Evolutionary conservation across 30 jellyfish, hydroid and myxozoan species (phyloP), one percentile per base, ranked within the genome.

Genomic region (Haliclystus octoradiatus): DNA sequence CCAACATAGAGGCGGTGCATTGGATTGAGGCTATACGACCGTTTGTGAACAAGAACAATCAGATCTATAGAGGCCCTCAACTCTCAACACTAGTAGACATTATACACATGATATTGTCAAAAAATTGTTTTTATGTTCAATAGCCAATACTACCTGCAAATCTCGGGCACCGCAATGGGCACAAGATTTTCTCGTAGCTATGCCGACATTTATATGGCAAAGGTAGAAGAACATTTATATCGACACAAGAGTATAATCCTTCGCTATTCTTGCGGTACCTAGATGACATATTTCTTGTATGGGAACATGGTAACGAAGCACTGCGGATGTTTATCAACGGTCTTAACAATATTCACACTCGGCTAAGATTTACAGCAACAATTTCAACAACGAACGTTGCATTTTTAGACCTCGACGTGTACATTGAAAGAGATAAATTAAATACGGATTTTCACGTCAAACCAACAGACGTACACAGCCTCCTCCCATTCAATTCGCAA

Each of bases 161-260:
- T 60, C n/a, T 34, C 63, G 50, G 79, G 73, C 26, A 31, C 71
- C 31, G 80, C 88, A 28, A 76, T 76, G 79, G 88, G 88, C 63
- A 76, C 88, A 53, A 52, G 24, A 28, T 47, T 66, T 61, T 79
- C 88, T 68, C 88, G 79, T 25, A 31, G 71, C 1, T 65, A 40
- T 66, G 88, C 88, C 23, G 52, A 66, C 50, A 77, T 68, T 62
- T 69, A 28, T 40, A 77, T 77, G 83, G 70, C 66, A 28, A 34
- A 35, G 2, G 35, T 78, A 63, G 92, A 70, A 70, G 84, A 78
- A 62, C 68, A 28, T n/a, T n/a, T n/a, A n/a, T n/a, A n/a, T n/a
- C n/a, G n/a, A n/a, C n/a, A n/a, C n/a, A n/a, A n/a, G n/a, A n/a
- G n/a, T n/a, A n/a, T n/a, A 66, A 49, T 28, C 25, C 68, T 49